A percentile compares a stretch with the other conserved stretches of the same genome.
phyloP scores from a whole-genome alignment of 1,140 invertebrate species.

The Caenorhabditis tropicalis region DNA sequence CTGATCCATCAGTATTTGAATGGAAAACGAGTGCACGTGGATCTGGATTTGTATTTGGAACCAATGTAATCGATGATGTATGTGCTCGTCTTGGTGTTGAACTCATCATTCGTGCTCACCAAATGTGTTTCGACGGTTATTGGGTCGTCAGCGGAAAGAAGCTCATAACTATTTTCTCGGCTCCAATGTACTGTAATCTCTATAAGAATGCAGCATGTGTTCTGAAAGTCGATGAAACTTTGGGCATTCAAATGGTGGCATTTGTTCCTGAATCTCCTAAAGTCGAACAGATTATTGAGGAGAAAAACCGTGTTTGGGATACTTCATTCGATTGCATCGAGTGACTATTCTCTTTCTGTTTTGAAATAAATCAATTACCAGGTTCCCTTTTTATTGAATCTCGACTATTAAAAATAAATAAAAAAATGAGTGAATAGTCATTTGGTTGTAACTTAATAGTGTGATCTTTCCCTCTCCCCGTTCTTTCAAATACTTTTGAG shows the following conservation, averaged over 20 bases:
- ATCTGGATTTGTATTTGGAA: constrained; percentile 52
- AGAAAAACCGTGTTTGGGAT: constrained; percentile 39
- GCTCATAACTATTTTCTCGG: constrained; percentile 58
- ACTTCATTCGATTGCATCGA: background rate
- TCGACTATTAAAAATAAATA: too few relatives aligned
- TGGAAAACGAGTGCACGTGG: constrained; percentile 49
- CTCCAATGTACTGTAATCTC: constrained; percentile 58
- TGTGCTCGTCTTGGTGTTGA: background rate
- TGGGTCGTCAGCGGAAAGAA: constrained; percentile 73
- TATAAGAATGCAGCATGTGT: constrained; percentile 59
- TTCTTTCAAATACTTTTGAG: too few relatives aligned
- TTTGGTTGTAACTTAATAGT: too few relatives aligned
- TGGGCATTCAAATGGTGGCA: constrained; percentile 67
- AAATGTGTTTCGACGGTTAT: constrained; percentile 75
- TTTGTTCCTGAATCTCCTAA: constrained; percentile 40
- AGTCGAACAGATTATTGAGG: background rate
- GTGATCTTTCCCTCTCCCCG: too few relatives aligned
- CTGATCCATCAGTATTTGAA: constrained; percentile 43
- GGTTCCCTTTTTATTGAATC: too few relatives aligned
- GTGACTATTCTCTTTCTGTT: too few relatives aligned
- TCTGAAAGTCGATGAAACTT: constrained; percentile 72
- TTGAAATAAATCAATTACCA: too few relatives aligned
- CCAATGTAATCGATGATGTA: constrained; percentile 18
- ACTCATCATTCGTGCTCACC: constrained; percentile 7
- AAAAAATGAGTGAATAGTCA: too few relatives aligned